Evolutionary conservation across 2,113 vertebrate species (phyloP), one percentile per base, ranked within the genome.

Genomic region (Onychostoma macrolepis): DNA sequence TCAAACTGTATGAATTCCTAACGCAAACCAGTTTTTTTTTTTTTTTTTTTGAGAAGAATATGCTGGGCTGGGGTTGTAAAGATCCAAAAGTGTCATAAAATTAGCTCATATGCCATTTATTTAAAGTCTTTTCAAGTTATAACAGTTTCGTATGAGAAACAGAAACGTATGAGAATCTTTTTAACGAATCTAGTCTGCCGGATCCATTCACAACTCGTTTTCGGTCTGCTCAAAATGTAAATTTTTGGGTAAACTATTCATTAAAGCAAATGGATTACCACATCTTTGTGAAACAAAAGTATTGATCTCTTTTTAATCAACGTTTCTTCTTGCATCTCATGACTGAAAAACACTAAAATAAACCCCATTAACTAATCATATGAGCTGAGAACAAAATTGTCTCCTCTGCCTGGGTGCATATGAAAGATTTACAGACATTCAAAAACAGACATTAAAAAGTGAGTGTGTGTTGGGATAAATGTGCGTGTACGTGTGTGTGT

Each of bases 401-500:
- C 41, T 84, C 45, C 26, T 24, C 43, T 33, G 43, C n/a, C 43
- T 50, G 81, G 24, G 17, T 80, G 78, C 78, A 63, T 41, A 84
- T 71, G 33, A 41, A 75, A 85, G 12, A 86, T 71, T 86, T 13
- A 67, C 11, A 72, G 17, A 75, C 7, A 26, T 45, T 67, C 12
- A 79, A 26, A 78, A 65, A 36, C 21, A 65, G 67, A 69, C 26
- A 79, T 63, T 69, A 65, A 69, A 65, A 69, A 53, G 41, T 28
- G 43, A 86, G 87, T 43, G 13, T 80, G 43, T 80, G 80, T 78
- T 61, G 83, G 45, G 48, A 48, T 78, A 78, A 78, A 53, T 80
- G 86, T 85, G 50, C 69, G 45, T 63, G 85, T 84, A 76, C 78
- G 85, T 82, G 83, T 82, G 85, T 82, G 83, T 82, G 85, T 86